phyloP scores from a whole-genome alignment of 2,888 invertebrate species.

The Tachina grossa region DNA sequence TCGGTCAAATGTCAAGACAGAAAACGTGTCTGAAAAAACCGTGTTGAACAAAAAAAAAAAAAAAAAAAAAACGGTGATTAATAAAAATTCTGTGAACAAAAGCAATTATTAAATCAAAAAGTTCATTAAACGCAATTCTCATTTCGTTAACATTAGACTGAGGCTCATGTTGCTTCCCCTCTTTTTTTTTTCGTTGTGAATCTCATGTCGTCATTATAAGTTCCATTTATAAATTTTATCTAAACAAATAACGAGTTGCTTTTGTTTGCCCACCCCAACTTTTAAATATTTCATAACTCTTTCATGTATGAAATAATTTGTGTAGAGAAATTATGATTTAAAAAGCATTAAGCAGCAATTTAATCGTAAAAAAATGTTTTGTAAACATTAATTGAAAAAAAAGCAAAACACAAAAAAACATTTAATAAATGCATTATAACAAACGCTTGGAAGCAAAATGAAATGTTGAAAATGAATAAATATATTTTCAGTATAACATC shows the following conservation, averaged over 20 bases:
- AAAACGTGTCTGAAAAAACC: too few species aligned
- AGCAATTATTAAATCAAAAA: slow-evolving; percentile 30
- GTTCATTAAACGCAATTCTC: slow-evolving; percentile 53
- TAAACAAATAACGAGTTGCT: slow-evolving; percentile 29
- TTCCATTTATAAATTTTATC: slow-evolving; percentile 17
- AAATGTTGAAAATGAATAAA: slow-evolving; percentile 46
- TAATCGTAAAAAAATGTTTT: slow-evolving; percentile 26
- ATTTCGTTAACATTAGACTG: slow-evolving; percentile 3
- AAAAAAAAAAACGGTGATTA: neutral
- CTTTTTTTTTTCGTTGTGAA: neutral
- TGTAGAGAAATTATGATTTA: slow-evolving; percentile 47
- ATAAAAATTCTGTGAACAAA: slow-evolving; percentile 5
- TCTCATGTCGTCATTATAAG: neutral
- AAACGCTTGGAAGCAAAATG: slow-evolving; percentile 45
- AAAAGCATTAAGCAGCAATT: slow-evolving; percentile 41
- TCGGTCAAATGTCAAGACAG: too few species aligned
- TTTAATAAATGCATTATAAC: slow-evolving; percentile 27
- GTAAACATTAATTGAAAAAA: slow-evolving; percentile 21
- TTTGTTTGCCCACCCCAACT: slow-evolving; percentile 15
- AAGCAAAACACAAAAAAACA: neutral
- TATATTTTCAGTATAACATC: slow-evolving; percentile 38
- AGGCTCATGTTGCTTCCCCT: neutral
- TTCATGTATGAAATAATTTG: slow-evolving; percentile 9
- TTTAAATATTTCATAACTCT: slow-evolving; percentile 16
- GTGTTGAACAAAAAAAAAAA: too few species aligned